Evolutionary conservation across 2,888 invertebrate genomes (phyloP).

Genomic region (Congeria kusceri): DNA sequence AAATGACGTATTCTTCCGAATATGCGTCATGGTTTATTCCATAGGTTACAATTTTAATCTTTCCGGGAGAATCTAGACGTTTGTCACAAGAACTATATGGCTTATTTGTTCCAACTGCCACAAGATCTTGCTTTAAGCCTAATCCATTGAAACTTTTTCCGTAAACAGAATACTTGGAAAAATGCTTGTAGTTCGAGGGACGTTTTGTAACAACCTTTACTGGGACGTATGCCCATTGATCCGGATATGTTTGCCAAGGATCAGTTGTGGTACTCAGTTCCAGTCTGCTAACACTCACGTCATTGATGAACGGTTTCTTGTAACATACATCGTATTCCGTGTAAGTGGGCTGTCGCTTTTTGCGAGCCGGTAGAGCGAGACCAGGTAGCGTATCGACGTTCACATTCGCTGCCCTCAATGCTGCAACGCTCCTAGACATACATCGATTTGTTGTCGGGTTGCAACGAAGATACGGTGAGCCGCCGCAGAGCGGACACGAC

Average conservation of each 20-base stretch:
- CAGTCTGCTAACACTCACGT: too few species aligned
- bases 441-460: conserved; percentile 39
- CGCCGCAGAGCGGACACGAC: conserved; percentile 41
- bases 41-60: conserved; percentile 49
- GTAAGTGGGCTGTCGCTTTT: neutral
- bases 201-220: conserved; percentile 48
- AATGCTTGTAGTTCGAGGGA: conserved; percentile 22
- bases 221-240: conserved; percentile 37
- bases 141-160: neutral
- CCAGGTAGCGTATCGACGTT: neutral
- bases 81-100: conserved; percentile 34
- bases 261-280: too few species aligned
- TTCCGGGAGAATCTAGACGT: conserved; percentile 32
- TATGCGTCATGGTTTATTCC: conserved; percentile 47
- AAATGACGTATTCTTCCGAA: conserved; percentile 10
- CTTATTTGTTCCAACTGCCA: conserved; percentile 17
- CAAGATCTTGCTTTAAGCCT: conserved; percentile 21
- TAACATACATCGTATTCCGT: neutral
- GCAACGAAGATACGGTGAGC: conserved; percentile 53
- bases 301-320: too few species aligned
- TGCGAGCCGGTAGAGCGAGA: neutral
- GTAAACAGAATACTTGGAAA: conserved; percentile 42
- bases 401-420: conserved; percentile 12
- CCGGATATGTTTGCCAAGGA: too few species aligned
- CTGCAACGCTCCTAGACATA: conserved; percentile 34